Base-by-base conservation (phyloP, 2,113 vertebrate species). In the Ictidomys tridecemlineatus region DNA sequence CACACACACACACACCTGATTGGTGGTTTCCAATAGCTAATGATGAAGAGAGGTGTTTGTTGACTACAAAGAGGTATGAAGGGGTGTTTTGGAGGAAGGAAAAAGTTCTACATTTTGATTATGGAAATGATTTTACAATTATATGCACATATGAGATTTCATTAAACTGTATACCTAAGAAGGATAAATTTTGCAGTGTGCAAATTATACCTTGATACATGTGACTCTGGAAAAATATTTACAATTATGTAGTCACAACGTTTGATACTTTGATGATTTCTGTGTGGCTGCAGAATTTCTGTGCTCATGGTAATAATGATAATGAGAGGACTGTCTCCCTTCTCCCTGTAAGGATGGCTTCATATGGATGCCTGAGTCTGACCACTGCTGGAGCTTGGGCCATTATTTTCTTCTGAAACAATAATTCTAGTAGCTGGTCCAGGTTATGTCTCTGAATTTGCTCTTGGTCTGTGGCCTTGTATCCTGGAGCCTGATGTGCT, bases 1-100 rank as follows among this genome's bases (percentile, higher is more conserved):
- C 16, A 88, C 17, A 58, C 20, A 63, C 5, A 42, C 5, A 37
- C 17, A 53, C 4, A 16, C 1, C 10, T 53, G 7, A 30, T 30
- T 87, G 69, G 6, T 63, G 20, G 42, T 32, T 79, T 16, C 20
- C 20, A 51, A 45, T 61, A 7, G 13, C 39, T 65, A 45, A 61
- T 51, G 37, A 20, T 13, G 10, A 65, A 45, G 56, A 20, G 32
- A 90, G 53, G 22, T 69, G 1, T 28, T 39, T 70, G 10, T 14
- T 45, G 65, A 91, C 18, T 63, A 61, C 30, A 72, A 65, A 69
- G 51, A 83, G 10, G 10, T 8, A 7, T 34, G 30, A 58, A 14
- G 24, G 34, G 26, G 70, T 89, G 11, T 83, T 96, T 93, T 86
- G 30, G 74, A 58, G 32, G 30, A 42, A 84, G 73, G 37, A 24